These are phyloP conservation scores for Gymnocypris eckloni DNA, from an alignment of 2,797 vertebrate species.

Conservation along the genomic window DNA sequence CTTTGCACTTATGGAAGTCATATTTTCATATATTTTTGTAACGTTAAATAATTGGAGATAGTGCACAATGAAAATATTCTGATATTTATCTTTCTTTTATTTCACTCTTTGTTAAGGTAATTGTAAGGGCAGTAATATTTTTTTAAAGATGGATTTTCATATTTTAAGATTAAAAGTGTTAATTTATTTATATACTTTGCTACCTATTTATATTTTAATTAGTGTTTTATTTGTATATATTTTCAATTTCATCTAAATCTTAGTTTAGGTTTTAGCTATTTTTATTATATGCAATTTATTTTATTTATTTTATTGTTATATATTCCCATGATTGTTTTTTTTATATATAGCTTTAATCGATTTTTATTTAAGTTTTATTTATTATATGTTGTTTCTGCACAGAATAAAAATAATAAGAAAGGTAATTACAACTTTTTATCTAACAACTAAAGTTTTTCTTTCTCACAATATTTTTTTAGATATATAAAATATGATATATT, in stretches of 20 bases:
- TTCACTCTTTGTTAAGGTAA: background rate
- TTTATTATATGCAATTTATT: background rate
- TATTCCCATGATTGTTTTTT: too few species aligned
- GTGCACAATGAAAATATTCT: background rate
- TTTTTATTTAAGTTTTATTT: background rate
- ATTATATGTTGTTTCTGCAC: too few species aligned
- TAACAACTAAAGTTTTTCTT: too few species aligned
- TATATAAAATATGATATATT: too few species aligned
- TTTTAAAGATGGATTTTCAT: background rate
- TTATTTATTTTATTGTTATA: background rate
- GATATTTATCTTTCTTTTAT: too few species aligned
- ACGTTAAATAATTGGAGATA: background rate
- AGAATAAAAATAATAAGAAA: too few species aligned
- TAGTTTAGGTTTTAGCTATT: background rate
- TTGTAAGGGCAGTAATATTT: background rate
- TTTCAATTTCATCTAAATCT: background rate
- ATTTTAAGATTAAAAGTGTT: background rate
- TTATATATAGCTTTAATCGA: background rate
- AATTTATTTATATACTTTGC: background rate
- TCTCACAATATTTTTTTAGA: too few species aligned
- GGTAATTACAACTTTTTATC: background rate
- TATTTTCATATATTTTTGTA: too few species aligned
- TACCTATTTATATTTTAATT: background rate
- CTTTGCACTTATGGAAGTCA: background rate
- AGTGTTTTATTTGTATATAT: background rate